Conservation (phyloP, 2,113 vertebrate genomes). For the Megaptera novaeangliae region DNA sequence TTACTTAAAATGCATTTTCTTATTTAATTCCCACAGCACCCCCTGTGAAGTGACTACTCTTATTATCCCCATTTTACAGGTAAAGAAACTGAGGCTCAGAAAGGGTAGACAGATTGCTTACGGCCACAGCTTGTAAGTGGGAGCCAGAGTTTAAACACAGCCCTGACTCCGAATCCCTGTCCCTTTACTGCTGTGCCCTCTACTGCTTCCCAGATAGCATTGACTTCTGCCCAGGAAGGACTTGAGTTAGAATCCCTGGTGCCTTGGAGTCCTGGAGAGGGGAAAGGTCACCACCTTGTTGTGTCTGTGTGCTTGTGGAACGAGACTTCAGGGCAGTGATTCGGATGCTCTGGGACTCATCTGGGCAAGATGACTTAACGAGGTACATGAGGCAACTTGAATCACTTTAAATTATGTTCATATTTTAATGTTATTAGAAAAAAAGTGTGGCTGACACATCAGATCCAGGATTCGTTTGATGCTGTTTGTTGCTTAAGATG, state of each 20-base stretch:
- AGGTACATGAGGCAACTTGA: background rate
- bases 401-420: background rate
- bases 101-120: background rate
- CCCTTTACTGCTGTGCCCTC: background rate
- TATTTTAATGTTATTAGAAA: background rate
- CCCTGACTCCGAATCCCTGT: background rate
- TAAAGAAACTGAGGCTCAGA: background rate
- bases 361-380: background rate
- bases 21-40: background rate
- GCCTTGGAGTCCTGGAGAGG: background rate
- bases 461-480: background rate
- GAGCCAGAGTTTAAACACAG: background rate
- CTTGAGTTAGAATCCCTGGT: background rate
- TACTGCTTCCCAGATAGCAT: background rate
- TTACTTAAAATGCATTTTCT: background rate
- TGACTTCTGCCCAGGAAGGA: background rate
- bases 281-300: background rate
- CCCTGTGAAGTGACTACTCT: background rate
- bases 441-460: background rate
- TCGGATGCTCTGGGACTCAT: background rate
- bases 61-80: background rate
- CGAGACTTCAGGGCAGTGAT: background rate
- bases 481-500: background rate
- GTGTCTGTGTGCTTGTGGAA: background rate
- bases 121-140: background rate